Percentiles rank a stretch among this genome's conserved stretches.
Conservation (phyloP, 1,140 invertebrate genomes). For the Chrysomallon squamiferum region DNA sequence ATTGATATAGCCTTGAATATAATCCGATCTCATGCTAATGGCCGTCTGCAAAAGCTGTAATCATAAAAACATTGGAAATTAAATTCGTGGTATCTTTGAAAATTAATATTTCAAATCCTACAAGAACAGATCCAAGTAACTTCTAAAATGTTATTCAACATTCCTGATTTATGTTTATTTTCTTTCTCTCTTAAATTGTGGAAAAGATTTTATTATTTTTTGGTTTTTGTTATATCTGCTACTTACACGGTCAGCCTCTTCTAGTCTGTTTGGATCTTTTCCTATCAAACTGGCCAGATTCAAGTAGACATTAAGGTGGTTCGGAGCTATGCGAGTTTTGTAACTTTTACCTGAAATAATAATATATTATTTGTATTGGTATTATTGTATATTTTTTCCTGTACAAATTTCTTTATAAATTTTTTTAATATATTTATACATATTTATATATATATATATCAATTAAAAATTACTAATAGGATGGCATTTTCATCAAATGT, state of each 20-base stretch:
- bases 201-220: no score
- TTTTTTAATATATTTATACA: no score
- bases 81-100: background rate
- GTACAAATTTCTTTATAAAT: no score
- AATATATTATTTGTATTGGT: background rate
- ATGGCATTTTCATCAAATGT: no score
- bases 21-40: slow-evolving; percentile 96
- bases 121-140: background rate
- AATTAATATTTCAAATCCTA: background rate
- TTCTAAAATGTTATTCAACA: no score
- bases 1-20: slow-evolving; percentile 97
- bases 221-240: no score
- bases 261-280: slow-evolving; percentile 86
- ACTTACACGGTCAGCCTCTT: slow-evolving; percentile 84
- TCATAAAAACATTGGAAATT: slow-evolving; percentile 13
- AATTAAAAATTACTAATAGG: no score
- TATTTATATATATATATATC: no score
- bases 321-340: slow-evolving; percentile 93
- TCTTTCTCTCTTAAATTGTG: no score
- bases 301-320: slow-evolving; percentile 94
- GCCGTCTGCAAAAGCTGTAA: slow-evolving; percentile 83
- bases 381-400: no score
- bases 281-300: slow-evolving; percentile 95
- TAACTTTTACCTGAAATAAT: slow-evolving; percentile 88
- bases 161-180: no score